These are phyloP conservation scores for Mus spicilegus DNA, from an alignment of 2,113 vertebrate species.

Conservation along the genomic window DNA sequence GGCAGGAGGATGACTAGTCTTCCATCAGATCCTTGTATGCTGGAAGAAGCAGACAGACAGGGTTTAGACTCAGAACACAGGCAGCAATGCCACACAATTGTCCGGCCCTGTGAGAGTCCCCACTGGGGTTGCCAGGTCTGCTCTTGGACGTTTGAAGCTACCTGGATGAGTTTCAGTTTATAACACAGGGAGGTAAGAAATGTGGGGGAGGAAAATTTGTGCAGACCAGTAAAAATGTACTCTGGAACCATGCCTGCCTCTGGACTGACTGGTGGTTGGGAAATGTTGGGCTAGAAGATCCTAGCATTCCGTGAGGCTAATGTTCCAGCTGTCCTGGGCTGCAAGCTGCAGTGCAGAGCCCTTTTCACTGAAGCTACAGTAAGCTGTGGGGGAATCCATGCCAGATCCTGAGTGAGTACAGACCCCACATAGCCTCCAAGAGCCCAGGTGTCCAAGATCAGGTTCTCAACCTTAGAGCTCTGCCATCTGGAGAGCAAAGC, in stretches of 20 bases:
- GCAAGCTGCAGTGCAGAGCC: background rate
- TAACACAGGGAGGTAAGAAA: conserved; percentile 63
- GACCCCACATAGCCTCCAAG: background rate
- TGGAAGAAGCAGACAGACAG: conserved; percentile 12
- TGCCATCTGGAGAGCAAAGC: background rate
- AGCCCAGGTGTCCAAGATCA: background rate
- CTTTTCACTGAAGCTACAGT: conserved; percentile 28
- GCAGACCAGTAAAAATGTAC: conserved; percentile 61
- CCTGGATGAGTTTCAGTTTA: conserved; percentile 29
- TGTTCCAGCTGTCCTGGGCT: conserved; percentile 59
- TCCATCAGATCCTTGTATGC: background rate
- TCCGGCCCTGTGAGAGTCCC: background rate
- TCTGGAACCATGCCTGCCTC: conserved; percentile 59
- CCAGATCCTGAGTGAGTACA: background rate
- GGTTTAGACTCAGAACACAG: background rate
- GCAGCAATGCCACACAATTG: background rate
- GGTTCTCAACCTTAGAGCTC: no score
- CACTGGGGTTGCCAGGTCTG: background rate
- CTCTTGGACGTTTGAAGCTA: background rate
- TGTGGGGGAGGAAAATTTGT: conserved; percentile 4
- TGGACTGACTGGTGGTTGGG: conserved; percentile 47
- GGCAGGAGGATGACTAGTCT: background rate
- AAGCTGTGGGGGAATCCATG: background rate
- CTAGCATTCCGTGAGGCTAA: conserved; percentile 57
- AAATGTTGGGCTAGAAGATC: conserved; percentile 51